These are phyloP conservation scores for Tichodroma muraria DNA, from an alignment of 2,113 vertebrate genomes.

Conservation along the genomic window DNA sequence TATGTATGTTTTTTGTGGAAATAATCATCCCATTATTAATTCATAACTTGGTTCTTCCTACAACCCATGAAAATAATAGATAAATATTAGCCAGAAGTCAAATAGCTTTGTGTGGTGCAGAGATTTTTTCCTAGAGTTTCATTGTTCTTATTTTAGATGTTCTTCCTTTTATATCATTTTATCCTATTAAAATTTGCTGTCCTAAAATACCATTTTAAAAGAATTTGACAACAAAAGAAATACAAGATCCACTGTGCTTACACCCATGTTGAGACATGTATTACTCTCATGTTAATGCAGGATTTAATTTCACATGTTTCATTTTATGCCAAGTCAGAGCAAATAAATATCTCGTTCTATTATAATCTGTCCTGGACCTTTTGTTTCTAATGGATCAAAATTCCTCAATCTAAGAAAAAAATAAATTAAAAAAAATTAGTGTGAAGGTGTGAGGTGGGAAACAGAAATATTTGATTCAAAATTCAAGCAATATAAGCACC, in stretches of 20 bases:
- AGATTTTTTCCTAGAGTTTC: neutral
- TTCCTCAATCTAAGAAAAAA: neutral
- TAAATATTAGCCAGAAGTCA: neutral
- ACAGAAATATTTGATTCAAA: neutral
- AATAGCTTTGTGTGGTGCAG: neutral
- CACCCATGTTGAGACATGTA: neutral
- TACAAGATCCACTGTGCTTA: neutral
- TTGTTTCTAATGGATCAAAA: neutral
- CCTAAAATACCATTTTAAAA: neutral
- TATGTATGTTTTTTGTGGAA: neutral
- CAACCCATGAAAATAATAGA: neutral
- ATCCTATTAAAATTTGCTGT: neutral
- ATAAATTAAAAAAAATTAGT: fast-evolving
- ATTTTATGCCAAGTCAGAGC: neutral
- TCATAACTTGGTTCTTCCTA: neutral
- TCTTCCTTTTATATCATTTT: neutral
- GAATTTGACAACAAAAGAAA: neutral
- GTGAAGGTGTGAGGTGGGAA: fast-evolving
- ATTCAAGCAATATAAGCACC: neutral
- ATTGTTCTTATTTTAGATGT: neutral
- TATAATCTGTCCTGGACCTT: neutral
- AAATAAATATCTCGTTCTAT: neutral
- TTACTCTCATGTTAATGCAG: neutral
- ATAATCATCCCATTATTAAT: neutral
- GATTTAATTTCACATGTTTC: neutral